Evolutionary conservation across 2,888 invertebrate species (phyloP).

Genomic region (Tillus elongatus): DNA sequence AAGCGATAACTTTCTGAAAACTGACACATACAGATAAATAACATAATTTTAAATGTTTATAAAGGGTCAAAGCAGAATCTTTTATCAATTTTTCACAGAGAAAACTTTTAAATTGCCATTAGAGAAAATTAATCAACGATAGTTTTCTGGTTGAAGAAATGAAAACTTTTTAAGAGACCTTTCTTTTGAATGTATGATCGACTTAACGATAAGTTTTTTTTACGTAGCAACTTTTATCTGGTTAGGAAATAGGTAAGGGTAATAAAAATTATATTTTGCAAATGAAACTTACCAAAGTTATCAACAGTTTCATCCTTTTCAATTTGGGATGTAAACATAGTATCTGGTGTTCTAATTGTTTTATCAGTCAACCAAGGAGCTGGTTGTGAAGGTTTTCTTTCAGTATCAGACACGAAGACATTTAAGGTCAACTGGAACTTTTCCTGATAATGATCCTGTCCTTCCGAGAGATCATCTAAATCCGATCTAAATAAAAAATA

Average conservation of each 20-base stretch:
- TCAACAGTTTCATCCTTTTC: slow-evolving; percentile 79
- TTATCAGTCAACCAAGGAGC: slow-evolving; percentile 70
- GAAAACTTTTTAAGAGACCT: not conserved
- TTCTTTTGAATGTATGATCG: not conserved
- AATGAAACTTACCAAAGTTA: slow-evolving; percentile 57
- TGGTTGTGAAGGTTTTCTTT: slow-evolving; percentile 55
- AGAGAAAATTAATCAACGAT: no score
- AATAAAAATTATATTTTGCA: slow-evolving; percentile 11
- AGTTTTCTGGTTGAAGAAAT: slow-evolving; percentile 3
- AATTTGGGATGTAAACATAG: slow-evolving; percentile 66
- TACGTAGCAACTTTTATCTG: slow-evolving; percentile 1
- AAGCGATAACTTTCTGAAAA: no score
- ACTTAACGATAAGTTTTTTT: slow-evolving; percentile 2
- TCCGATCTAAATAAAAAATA: slow-evolving; percentile 48
- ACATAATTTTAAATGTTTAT: no score
- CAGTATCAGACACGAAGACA: slow-evolving; percentile 62
- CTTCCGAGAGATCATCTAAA: slow-evolving; percentile 72
- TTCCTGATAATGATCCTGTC: slow-evolving; percentile 53
- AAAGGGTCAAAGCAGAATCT: no score
- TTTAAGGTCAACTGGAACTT: slow-evolving; percentile 62
- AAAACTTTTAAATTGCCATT: no score
- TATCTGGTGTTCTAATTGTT: slow-evolving; percentile 46
- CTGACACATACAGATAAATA: no score
- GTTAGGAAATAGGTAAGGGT: slow-evolving; percentile 17
- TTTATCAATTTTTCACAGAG: no score